Evolutionary conservation across 2,888 invertebrate genomes (phyloP).

Genomic region (Rhamphomyia laevipes): DNA sequence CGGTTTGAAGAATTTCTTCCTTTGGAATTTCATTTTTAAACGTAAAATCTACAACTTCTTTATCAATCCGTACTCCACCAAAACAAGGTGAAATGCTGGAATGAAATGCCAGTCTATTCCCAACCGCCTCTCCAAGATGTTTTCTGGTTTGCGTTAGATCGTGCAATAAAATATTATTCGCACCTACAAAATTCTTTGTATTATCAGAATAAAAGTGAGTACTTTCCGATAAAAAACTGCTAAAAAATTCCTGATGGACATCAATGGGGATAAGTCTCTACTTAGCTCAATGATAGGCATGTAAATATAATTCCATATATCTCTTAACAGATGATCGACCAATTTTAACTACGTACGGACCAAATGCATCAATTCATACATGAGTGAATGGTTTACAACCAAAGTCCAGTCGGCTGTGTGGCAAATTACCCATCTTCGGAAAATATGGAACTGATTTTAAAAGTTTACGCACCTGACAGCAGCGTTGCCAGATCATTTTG

Average conservation of each 20-base stretch:
- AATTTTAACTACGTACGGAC: not conserved
- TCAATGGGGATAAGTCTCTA: not conserved
- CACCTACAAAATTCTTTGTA: conserved; percentile 1
- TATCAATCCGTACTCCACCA: conserved; percentile 3
- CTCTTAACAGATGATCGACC: not conserved
- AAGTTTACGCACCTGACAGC: not conserved
- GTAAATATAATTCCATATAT: conserved; percentile 4
- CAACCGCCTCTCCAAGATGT: too few relatives aligned
- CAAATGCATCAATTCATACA: conserved; percentile 1
- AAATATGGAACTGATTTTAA: conserved; percentile 1
- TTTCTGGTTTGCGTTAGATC: not conserved
- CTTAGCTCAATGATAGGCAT: conserved; percentile 1
- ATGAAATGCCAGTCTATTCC: not conserved
- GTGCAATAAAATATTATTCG: not conserved
- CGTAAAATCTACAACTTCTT: conserved; percentile 1
- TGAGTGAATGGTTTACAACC: not conserved
- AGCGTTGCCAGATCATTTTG: too few relatives aligned
- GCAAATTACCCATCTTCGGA: conserved; percentile 6
- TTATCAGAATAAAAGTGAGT: conserved; percentile 2
- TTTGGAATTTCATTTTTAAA: not conserved
- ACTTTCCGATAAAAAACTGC: not conserved
- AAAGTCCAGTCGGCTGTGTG: conserved; percentile 1
- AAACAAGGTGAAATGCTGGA: conserved; percentile 5
- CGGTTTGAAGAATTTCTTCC: not conserved
- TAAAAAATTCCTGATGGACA: too few relatives aligned